Base-by-base conservation (phyloP, 2,888 invertebrate species). In the Eristalis intricaria region DNA sequence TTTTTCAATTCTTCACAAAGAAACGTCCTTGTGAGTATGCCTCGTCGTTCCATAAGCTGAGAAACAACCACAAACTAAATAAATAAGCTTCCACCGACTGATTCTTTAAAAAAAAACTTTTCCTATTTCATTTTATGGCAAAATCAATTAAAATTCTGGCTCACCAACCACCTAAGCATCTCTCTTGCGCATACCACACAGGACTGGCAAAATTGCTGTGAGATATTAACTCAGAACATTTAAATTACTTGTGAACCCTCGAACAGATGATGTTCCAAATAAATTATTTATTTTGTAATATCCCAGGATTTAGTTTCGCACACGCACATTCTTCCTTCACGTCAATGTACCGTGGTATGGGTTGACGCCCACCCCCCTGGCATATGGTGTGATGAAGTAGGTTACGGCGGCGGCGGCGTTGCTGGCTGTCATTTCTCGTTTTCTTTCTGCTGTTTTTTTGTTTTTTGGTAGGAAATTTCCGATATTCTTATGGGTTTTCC, bases 181-280 rank as follows among this genome's bases (percentile, higher is more conserved):
- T 10, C 15, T 0, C 32, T n/a, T n/a, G 3, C 8, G 22, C 23
- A 38, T 22, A 56, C 32, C 26, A 43, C n/a, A 35, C 56, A 26
- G 35, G 11, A 10, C 60, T 22, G 63, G 69, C 69, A 75, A 75
- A 75, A 75, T 58, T 75, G 58, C 56, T 75, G 50, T 83, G 66
- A 66, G 66, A 83, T 83, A 83, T 75, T 60, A 79, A 71, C 75
- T 74, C 60, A 5, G 71, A 76, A 64, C 68, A 87, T 87, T 84
- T 83, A 79, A 87, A 87, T 83, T 83, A 87, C 86, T 83, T 87
- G 83, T 60, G 71, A 87, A 76, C 79, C 79, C 71, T 79, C 87
- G 64, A 79, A 38, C 87, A 87, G 87, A 87, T 87, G 87, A 87
- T 87, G 79, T 83, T 79, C 23, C 64, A 79, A 83, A 87, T 87